These are phyloP conservation scores for Aldrovandia affinis DNA, from an alignment of 2,797 vertebrate species.

Conservation along the genomic window DNA sequence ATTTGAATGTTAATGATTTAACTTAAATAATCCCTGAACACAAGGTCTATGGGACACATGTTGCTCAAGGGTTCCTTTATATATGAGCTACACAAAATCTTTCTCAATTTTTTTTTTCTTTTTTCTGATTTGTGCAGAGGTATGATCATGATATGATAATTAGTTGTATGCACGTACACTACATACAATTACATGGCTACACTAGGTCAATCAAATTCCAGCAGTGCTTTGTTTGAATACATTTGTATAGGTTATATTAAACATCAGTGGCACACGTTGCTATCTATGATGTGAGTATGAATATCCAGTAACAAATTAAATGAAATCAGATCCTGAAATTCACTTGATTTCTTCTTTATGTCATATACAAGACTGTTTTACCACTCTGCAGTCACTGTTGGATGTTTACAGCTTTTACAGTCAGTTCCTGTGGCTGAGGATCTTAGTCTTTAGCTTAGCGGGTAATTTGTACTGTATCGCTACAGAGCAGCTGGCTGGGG, in stretches of 20 bases:
- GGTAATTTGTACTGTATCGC: too few relatives aligned
- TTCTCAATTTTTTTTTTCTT: too few relatives aligned
- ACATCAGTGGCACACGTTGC: background rate
- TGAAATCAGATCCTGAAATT: background rate
- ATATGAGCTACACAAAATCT: background rate
- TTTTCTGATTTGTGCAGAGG: background rate
- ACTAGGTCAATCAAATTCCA: background rate
- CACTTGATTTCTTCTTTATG: background rate
- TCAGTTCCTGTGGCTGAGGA: too few relatives aligned
- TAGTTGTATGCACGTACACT: too few relatives aligned
- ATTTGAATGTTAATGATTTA: background rate
- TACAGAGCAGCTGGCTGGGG: too few relatives aligned
- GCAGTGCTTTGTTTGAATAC: background rate
- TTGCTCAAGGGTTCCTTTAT: too few relatives aligned
- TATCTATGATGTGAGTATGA: background rate
- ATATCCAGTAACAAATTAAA: background rate
- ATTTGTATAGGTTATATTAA: background rate
- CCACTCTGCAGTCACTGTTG: background rate
- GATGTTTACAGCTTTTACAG: background rate
- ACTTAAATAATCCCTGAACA: too few relatives aligned
- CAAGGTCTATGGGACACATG: too few relatives aligned
- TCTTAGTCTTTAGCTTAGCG: too few relatives aligned
- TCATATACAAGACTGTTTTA: background rate
- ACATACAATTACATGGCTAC: background rate
- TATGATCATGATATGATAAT: background rate